Evolutionary conservation across 2,888 invertebrate genomes (phyloP).

Genomic region (Biston betularia): DNA sequence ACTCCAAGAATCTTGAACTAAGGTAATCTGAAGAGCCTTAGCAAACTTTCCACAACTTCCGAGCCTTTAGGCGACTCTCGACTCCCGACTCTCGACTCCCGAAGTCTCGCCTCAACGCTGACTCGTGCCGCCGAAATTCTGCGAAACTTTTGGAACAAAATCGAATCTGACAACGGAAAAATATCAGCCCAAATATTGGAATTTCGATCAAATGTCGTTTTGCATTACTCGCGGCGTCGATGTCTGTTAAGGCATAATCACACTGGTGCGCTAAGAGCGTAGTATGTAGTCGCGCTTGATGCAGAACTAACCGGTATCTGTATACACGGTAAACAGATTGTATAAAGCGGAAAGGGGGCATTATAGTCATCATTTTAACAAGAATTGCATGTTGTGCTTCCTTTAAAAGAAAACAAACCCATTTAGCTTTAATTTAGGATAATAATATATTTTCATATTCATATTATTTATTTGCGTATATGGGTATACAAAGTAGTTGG

Average conservation of each 20-base stretch:
- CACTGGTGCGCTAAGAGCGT: no score
- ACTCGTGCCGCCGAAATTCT: constrained; percentile 1
- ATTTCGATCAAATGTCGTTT: constrained; percentile 20
- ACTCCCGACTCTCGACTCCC: constrained; percentile 11
- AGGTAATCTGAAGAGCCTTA: constrained; percentile 15
- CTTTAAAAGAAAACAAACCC: no score
- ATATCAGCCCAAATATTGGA: constrained; percentile 19
- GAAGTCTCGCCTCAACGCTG: constrained; percentile 4
- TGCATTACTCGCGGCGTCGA: constrained; percentile 16
- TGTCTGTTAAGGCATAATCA: neutral
- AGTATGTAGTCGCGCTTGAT: no score
- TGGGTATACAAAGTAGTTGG: no score
- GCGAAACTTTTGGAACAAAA: constrained; percentile 12
- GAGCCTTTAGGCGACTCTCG: constrained; percentile 6
- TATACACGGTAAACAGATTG: no score
- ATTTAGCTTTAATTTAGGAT: no score
- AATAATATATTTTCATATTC: no score
- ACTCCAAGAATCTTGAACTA: constrained; percentile 13
- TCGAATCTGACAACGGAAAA: constrained; percentile 17
- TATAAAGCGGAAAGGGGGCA: no score
- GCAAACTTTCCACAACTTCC: constrained; percentile 12
- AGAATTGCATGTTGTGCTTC: no score
- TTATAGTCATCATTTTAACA: no score
- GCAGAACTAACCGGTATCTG: no score
- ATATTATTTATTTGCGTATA: no score